These are phyloP conservation scores for Caracal caracal DNA, from an alignment of 2,113 vertebrate genomes.

Conservation along the genomic window DNA sequence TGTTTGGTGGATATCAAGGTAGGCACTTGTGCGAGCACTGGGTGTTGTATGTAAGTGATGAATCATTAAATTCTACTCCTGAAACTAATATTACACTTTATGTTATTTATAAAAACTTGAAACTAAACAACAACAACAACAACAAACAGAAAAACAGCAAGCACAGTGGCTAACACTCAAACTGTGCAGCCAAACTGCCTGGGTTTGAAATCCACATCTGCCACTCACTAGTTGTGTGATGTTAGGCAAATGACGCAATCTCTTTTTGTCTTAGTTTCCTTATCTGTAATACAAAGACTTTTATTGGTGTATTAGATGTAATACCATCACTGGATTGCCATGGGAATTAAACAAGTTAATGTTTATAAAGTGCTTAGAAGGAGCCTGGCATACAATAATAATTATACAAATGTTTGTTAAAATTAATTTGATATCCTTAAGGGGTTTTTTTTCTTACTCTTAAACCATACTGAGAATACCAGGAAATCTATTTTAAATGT, in stretches of 20 bases:
- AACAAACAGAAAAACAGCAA: not conserved
- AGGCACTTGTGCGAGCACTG: not conserved
- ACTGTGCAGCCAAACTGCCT: not conserved
- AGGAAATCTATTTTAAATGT: not conserved
- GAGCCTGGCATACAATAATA: not conserved
- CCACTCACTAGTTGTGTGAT: not conserved
- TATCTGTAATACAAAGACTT: not conserved
- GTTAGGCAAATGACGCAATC: not conserved
- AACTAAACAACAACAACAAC: not conserved
- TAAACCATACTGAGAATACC: not conserved
- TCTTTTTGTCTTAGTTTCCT: not conserved
- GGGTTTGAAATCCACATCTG: not conserved
- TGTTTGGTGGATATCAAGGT: not conserved
- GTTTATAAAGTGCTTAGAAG: not conserved
- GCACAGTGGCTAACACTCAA: not conserved
- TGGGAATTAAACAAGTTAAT: slow-evolving; percentile 7
- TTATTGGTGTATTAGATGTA: not conserved
- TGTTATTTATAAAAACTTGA: not conserved
- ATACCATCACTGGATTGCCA: not conserved
- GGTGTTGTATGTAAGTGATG: not conserved
- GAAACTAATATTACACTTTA: not conserved
- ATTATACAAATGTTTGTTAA: slow-evolving; percentile 10
- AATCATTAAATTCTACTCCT: not conserved
- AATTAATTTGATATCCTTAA: not conserved
- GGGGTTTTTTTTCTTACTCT: not conserved